A percentile compares a stretch with the other conserved stretches of the same genome.
Evolutionary conservation across 2,888 invertebrate species (phyloP).

Genomic region (Nematopogon swammerdamellus): DNA sequence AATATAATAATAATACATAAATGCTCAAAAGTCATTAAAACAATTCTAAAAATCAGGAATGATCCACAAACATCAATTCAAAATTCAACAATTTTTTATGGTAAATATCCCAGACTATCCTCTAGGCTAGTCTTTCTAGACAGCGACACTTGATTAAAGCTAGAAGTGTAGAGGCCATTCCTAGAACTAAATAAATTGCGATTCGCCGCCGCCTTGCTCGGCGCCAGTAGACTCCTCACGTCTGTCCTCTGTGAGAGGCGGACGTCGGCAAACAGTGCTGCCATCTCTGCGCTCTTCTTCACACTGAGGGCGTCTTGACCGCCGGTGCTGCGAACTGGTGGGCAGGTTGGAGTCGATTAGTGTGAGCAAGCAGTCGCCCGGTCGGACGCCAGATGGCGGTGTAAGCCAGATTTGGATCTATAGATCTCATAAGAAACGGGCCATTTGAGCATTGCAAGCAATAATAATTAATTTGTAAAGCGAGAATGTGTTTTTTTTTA

Average conservation of each 20-base stretch:
- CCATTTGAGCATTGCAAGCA: too few species aligned
- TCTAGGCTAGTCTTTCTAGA: conserved; percentile 56
- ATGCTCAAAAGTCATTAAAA: too few species aligned
- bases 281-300: conserved; percentile 86
- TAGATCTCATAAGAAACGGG: too few species aligned
- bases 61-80: too few species aligned
- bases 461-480: too few species aligned
- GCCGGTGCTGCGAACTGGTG: conserved; percentile 43
- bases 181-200: conserved; percentile 25
- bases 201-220: conserved; percentile 21
- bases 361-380: neutral
- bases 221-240: conserved; percentile 38
- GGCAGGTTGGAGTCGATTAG: too few species aligned
- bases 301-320: conserved; percentile 74
- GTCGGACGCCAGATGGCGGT: neutral
- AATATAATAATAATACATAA: too few species aligned
- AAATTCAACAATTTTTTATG: conserved; percentile 29
- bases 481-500: too few species aligned
- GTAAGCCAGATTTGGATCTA: too few species aligned
- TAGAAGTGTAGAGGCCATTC: conserved; percentile 30
- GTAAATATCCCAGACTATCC: conserved; percentile 63
- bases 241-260: conserved; percentile 69
- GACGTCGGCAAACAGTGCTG: conserved; percentile 78
- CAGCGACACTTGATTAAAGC: conserved; percentile 10
- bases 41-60: too few species aligned